Evolutionary conservation across 2,888 invertebrate genomes (phyloP).

Genomic region (Tethea ocularis): DNA sequence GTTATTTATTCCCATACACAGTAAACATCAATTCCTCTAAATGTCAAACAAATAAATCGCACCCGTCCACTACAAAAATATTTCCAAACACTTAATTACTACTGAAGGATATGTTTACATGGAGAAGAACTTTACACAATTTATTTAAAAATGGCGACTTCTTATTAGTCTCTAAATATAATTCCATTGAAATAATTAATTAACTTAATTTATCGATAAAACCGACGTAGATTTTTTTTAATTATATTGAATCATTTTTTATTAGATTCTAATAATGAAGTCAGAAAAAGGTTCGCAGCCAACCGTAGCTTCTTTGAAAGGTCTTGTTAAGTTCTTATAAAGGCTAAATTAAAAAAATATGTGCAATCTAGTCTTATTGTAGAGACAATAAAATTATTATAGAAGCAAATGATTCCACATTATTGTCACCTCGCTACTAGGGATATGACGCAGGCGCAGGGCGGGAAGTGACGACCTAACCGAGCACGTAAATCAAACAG

Average conservation of each 20-base stretch:
- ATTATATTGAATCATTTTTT: too few relatives aligned
- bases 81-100: constrained; percentile 55
- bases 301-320: background rate
- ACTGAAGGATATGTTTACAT: constrained; percentile 30
- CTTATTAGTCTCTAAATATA: too few relatives aligned
- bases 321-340: background rate
- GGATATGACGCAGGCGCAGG: constrained; percentile 55
- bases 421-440: constrained; percentile 11
- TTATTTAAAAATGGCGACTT: background rate
- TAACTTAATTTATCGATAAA: too few relatives aligned
- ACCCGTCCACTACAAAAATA: constrained; percentile 44
- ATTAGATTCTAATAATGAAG: too few relatives aligned
- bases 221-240: too few relatives aligned
- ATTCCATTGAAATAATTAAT: too few relatives aligned
- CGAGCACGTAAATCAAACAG: constrained; percentile 65
- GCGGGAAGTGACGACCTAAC: constrained; percentile 77
- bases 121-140: constrained; percentile 32
- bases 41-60: constrained; percentile 69
- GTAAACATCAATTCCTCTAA: constrained; percentile 58
- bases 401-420: constrained; percentile 10
- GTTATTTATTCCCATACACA: constrained; percentile 41
- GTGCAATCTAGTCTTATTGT: background rate
- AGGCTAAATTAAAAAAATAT: constrained; percentile 12
- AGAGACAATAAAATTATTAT: background rate
- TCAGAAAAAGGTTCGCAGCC: too few relatives aligned